phyloP scores from a whole-genome alignment of 2,888 invertebrate genomes.

The Caenorhabditis plicata region DNA sequence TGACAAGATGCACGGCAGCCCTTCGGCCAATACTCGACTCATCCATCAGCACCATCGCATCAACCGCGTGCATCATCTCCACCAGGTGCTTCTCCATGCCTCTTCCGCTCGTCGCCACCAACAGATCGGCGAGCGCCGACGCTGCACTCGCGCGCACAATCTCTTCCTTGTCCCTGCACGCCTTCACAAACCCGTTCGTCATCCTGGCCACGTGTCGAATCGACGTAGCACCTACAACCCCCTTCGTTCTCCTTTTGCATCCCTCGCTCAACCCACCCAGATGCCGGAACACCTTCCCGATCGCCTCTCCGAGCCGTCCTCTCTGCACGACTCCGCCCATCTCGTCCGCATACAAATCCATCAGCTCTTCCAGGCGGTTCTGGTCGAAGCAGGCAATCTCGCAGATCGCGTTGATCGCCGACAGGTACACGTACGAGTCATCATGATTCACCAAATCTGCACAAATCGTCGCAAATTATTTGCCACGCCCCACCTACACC shows the following conservation, averaged over 20 bases:
- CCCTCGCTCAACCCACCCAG: constrained; percentile 33
- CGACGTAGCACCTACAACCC: no score
- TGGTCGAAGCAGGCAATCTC: constrained; percentile 45
- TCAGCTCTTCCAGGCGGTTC: constrained; percentile 26
- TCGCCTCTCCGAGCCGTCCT: constrained; percentile 45
- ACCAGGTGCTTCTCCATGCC: constrained; percentile 39
- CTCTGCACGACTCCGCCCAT: constrained; percentile 5
- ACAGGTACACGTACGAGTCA: constrained; percentile 56
- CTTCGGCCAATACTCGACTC: constrained; percentile 28
- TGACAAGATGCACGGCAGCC: constrained; percentile 29
- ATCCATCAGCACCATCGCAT: constrained; percentile 10
- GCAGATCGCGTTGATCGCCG: constrained; percentile 54
- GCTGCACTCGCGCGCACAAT: constrained; percentile 48
- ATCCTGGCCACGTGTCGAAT: constrained; percentile 8
- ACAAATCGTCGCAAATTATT: no score
- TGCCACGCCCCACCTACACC: no score
- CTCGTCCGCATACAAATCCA: constrained; percentile 34
- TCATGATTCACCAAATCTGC: constrained; percentile 29
- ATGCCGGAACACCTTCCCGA: constrained; percentile 42
- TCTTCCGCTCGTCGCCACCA: constrained; percentile 42
- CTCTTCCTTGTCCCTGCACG: constrained; percentile 27
- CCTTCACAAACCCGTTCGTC: constrained; percentile 7
- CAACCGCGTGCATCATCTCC: constrained; percentile 28
- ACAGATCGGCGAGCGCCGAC: constrained; percentile 42
- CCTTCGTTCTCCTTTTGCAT: no score